Percentiles rank a stretch among this genome's conserved stretches.
phyloP scores from a whole-genome alignment of 2,888 invertebrate genomes.

The Oligia fasciuncula region DNA sequence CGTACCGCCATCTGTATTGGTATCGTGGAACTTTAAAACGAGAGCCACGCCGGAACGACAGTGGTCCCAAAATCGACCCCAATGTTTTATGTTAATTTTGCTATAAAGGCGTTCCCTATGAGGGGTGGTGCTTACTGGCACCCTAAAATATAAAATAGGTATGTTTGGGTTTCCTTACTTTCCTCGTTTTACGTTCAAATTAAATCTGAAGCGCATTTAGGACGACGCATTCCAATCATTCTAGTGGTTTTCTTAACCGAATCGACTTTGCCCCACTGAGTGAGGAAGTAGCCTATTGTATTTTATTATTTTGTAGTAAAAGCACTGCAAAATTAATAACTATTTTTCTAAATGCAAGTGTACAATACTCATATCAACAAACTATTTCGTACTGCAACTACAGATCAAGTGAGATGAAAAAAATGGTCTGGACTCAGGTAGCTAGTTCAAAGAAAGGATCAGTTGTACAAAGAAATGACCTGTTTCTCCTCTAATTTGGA shows the following conservation, averaged over 20 bases:
- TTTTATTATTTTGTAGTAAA: neutral
- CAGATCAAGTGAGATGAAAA: neutral
- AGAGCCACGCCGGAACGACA: neutral
- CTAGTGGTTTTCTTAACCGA: neutral
- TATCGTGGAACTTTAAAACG: conserved; percentile 57
- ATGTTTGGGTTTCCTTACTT: conserved; percentile 9
- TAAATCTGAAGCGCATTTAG: neutral
- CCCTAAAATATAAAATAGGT: conserved; percentile 68
- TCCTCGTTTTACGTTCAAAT: conserved; percentile 1
- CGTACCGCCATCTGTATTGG: conserved; percentile 74
- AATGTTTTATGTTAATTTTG: conserved; percentile 60
- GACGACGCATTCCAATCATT: neutral
- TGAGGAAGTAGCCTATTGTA: neutral
- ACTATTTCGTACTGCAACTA: neutral
- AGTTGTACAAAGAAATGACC: neutral
- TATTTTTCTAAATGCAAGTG: neutral
- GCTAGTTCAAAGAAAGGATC: conserved; percentile 4
- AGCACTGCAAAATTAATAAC: neutral
- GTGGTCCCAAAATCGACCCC: conserved; percentile 29
- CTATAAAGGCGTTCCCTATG: conserved; percentile 76
- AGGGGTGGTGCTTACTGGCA: conserved; percentile 77
- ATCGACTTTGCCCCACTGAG: neutral
- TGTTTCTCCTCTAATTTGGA: neutral
- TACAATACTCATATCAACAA: neutral
- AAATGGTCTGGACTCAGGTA: conserved; percentile 11